A percentile compares a stretch with the other conserved stretches of the same genome.
These are phyloP conservation scores for Laticauda laticaudata DNA, from an alignment of 2,113 vertebrate species.

Conservation along the genomic window DNA sequence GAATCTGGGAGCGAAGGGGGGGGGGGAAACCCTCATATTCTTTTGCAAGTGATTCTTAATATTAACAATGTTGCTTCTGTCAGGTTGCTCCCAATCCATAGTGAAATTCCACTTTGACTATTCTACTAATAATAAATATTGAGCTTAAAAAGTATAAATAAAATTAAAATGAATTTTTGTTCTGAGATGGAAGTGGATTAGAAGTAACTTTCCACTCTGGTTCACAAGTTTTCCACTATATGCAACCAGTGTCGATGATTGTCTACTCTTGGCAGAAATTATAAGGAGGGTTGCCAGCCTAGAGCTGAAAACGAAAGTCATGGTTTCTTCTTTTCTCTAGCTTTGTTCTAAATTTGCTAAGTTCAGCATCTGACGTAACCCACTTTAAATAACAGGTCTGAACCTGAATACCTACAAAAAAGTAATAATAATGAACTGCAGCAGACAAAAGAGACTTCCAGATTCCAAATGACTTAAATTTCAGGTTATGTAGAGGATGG, in stretches of 20 bases:
- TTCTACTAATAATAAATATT: background rate
- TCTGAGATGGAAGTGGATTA: background rate
- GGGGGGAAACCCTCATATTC: background rate
- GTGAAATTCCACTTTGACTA: background rate
- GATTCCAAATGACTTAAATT: background rate
- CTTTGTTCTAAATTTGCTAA: background rate
- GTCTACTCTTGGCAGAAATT: background rate
- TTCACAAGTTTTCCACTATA: background rate
- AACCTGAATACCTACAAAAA: background rate
- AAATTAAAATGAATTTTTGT: background rate
- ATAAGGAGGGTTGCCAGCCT: background rate
- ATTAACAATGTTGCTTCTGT: background rate
- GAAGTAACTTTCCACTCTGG: background rate
- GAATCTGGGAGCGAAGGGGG: background rate
- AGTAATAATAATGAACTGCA: background rate
- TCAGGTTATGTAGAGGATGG: background rate
- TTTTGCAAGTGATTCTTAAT: background rate
- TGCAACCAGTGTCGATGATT: background rate
- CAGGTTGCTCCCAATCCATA: background rate
- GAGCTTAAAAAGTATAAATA: background rate
- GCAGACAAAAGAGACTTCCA: background rate
- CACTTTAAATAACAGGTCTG: background rate
- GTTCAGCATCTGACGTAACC: background rate
- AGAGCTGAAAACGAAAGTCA: background rate
- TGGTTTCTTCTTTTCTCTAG: background rate